phyloP scores from a whole-genome alignment of 2,888 invertebrate genomes.

The Temnothorax rugatulus region DNA sequence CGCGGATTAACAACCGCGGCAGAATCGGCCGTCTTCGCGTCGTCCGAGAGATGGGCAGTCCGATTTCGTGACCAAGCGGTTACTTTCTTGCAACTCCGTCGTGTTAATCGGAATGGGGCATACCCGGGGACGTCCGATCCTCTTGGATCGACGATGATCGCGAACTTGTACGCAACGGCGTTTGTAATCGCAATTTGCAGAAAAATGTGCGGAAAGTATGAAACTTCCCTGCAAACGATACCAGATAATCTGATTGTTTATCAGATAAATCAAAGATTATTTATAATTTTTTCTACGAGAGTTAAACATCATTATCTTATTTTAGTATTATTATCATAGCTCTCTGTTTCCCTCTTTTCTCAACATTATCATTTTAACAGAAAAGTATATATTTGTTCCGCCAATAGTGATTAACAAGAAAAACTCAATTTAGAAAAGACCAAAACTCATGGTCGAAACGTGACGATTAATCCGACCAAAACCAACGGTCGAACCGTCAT shows the following conservation, averaged over 20 bases:
- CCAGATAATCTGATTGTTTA: background rate
- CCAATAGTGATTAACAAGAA: too few relatives aligned
- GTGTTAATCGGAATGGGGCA: conserved; percentile 28
- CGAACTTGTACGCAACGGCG: background rate
- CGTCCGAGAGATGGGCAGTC: conserved; percentile 40
- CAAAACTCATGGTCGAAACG: too few relatives aligned
- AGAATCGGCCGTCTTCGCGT: conserved; percentile 44
- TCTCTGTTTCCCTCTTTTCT: background rate
- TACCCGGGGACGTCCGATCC: conserved; percentile 4
- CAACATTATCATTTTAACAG: background rate
- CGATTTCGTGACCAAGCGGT: conserved; percentile 55
- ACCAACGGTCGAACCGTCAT: too few relatives aligned
- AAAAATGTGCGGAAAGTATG: background rate
- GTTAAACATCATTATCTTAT: background rate
- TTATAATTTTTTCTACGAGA: background rate
- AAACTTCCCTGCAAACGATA: background rate
- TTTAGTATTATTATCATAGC: background rate
- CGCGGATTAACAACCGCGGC: conserved; percentile 48
- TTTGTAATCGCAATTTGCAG: background rate
- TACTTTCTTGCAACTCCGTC: conserved; percentile 41
- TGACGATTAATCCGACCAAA: too few relatives aligned
- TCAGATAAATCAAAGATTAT: background rate
- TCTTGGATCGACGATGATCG: conserved; percentile 9
- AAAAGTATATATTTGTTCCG: too few relatives aligned
- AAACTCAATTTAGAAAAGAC: too few relatives aligned